These are phyloP conservation scores for Triplophysa bombifrons DNA, from an alignment of 2,797 vertebrate species.

Conservation along the genomic window DNA sequence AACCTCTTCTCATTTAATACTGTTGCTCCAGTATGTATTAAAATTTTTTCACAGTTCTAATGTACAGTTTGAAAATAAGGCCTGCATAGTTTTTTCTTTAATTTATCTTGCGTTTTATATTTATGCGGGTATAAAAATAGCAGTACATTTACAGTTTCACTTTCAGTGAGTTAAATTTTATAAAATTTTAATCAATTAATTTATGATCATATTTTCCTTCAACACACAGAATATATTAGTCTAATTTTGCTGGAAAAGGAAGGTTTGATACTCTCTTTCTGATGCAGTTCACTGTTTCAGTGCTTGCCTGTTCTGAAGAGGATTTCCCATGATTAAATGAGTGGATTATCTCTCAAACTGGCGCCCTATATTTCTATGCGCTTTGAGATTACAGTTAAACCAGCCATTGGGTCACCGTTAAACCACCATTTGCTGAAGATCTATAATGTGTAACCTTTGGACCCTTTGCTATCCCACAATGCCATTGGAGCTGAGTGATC, in stretches of 20 bases:
- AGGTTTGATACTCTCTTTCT: constrained; percentile 16
- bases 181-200: too few species aligned
- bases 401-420: neutral
- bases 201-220: neutral
- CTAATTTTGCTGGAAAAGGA: neutral
- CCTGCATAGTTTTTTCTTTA: neutral
- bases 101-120: too few species aligned
- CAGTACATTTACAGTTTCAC: too few species aligned
- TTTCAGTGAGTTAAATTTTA: too few species aligned
- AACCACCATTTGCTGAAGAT: too few species aligned
- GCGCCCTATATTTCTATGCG: constrained; percentile 41
- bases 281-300: constrained; percentile 15
- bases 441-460: neutral
- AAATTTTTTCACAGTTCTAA: too few species aligned
- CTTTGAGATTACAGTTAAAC: constrained; percentile 40
- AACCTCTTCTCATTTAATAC: too few species aligned
- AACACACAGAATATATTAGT: neutral
- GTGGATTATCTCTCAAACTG: constrained; percentile 50
- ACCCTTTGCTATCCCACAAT: neutral
- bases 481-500: too few species aligned
- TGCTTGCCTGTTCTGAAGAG: constrained; percentile 34
- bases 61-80: too few species aligned
- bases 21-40: too few species aligned
- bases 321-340: constrained; percentile 51
- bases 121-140: too few species aligned